Base-by-base conservation (phyloP, 1,140 invertebrate genomes). In the Drosophila sproati region DNA sequence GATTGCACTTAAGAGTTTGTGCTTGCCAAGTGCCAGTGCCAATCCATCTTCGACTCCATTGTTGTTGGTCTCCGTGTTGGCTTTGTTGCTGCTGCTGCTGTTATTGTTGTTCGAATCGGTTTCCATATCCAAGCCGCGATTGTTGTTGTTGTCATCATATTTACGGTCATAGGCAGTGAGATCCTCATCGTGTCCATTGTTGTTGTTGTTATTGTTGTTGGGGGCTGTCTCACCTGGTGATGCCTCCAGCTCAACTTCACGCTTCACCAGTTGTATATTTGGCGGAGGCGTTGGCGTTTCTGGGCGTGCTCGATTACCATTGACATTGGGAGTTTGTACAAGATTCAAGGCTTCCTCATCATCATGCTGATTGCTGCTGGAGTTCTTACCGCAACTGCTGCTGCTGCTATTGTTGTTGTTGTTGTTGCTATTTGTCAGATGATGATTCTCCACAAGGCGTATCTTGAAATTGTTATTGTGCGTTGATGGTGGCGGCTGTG, bases 21-120 rank as follows among this genome's bases (percentile, higher is more conserved):
- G 82, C 51, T 86, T 86, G 37, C 82, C 82, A 72, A 77, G 74
- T 10, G 71, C 80, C 77, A 89, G 34, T 10, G 78, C 89, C 10
- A 91, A 57, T 5, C 72, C 76, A 47, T 50, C 63, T 28, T 39
- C 72, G 32, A 48, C 28, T 8, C 47, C 57, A 47, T 72, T 70
- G 12, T 89, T 78, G 56, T 75, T 77, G 62, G 67, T 76, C 28
- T 72, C 62, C 29, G 12, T 74, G 32, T 73, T 74, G 41, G 47
- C 60, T 7, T 66, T 80, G 55, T 71, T 78, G 68, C 56, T 67
- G 48, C 55, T 64, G 47, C 77, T 80, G 83, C 77, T 91, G 66
- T 91, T 91, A 82, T 91, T 91, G 73, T 90, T 91, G 60, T 91
- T 91, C 50, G 82, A 81, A 41, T 91, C 82, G 37, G 73, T 91